These are phyloP conservation scores for Borostomias antarcticus DNA, from an alignment of 2,797 vertebrate species.

Conservation along the genomic window DNA sequence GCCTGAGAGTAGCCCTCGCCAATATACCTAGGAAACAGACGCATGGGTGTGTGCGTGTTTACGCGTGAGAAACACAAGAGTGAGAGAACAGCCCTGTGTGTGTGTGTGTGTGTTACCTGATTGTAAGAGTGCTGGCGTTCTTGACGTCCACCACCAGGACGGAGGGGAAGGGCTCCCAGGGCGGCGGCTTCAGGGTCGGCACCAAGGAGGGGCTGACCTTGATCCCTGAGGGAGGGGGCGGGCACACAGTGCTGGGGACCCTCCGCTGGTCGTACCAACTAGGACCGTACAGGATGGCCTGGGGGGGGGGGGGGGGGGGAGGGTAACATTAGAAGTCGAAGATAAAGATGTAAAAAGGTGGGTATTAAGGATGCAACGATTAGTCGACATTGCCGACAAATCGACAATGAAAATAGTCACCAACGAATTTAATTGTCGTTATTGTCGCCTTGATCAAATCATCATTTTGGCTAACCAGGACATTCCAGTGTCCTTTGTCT, in stretches of 20 bases:
- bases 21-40: constrained; percentile 80
- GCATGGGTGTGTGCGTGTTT: neutral
- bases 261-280: no score
- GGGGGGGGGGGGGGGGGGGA: constrained; percentile 5
- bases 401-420: no score
- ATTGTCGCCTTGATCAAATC: no score
- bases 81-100: no score
- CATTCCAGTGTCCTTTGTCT: no score
- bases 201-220: constrained; percentile 46
- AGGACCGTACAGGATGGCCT: constrained; percentile 82
- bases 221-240: constrained; percentile 40
- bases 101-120: constrained; percentile 77
- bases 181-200: constrained; percentile 82
- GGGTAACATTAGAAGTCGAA: neutral
- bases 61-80: no score
- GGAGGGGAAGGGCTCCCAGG: constrained; percentile 83
- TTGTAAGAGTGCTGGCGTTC: constrained; percentile 81
- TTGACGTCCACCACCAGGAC: constrained; percentile 86
- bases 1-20: constrained; percentile 87
- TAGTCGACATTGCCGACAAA: no score
- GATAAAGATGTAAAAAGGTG: no score
- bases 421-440: no score
- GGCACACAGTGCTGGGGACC: constrained; percentile 5
- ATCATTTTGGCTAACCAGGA: no score
- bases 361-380: neutral